A percentile compares a stretch with the other conserved stretches of the same genome.
Conservation (phyloP, 92 coral and sea anemone species). For the Parazoanthus swiftii region DNA sequence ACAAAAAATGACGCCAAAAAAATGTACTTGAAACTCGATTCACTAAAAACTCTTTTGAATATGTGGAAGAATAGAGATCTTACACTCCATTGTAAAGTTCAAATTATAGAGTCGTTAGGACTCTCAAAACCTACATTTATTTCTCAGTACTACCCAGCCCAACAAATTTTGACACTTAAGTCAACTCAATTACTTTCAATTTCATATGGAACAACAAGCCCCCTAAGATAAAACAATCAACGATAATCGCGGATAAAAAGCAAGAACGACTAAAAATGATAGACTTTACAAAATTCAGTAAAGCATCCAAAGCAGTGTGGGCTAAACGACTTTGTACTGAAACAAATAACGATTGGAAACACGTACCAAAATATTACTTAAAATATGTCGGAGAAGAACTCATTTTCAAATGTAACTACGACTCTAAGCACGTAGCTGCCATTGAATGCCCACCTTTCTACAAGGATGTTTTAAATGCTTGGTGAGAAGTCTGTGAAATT, state of each 20-base stretch:
- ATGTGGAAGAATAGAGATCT: constrained; percentile 3
- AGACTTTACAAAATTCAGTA: constrained; percentile 13
- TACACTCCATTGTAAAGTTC: neutral
- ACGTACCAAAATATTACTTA: neutral
- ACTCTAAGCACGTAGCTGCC: no score
- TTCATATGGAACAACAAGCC: constrained; percentile 34
- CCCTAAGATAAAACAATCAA: constrained; percentile 30
- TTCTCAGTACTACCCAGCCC: neutral
- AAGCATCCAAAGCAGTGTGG: constrained; percentile 24
- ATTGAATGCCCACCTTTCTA: no score
- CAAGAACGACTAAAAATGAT: constrained; percentile 36
- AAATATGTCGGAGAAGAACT: no score
- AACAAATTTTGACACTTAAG: constrained; percentile 7
- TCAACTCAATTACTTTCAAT: constrained; percentile 27
- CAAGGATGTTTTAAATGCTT: no score
- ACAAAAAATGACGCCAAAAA: neutral
- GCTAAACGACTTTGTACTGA: constrained; percentile 15
- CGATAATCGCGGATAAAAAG: neutral
- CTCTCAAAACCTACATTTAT: neutral
- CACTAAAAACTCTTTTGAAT: neutral
- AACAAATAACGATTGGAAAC: constrained; percentile 23
- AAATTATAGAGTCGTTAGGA: neutral
- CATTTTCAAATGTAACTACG: no score
- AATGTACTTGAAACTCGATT: neutral
- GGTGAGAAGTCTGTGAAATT: no score